Evolutionary conservation across 2,113 vertebrate genomes (phyloP), one percentile per base, ranked within the genome.

Genomic region (Perca schrenkii): DNA sequence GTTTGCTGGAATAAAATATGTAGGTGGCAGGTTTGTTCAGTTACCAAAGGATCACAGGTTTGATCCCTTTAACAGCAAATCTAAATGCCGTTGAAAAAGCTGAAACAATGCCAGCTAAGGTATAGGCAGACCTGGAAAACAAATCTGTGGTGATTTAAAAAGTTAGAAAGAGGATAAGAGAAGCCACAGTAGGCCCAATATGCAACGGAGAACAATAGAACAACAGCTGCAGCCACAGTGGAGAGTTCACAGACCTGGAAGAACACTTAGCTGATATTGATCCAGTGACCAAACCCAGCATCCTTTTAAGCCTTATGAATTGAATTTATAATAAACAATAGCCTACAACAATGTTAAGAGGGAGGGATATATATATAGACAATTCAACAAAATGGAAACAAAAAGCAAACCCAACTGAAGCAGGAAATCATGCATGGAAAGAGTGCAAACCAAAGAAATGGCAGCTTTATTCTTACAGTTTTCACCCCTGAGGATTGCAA

Each of bases 1-100:
- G 21, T 54, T 82, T 66, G 8, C 16, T 62, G 17, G 53, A 50
- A 56, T 21, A 54, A 80, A 83, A 61, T 47, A 31, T 79, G 34
- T 60, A 6, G 67, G 22, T 19, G 22, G 58, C 50, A 31, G 49
- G 36, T 56, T 17, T 6, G 15, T 16, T 82, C 31, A 54, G 50
- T 25, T 54, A 46, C 21, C 64, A 69, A 62, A 69, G 56, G 21
- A 84, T 63, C 31, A 50, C 60, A 64, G 25, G 43, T 50, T 74
- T 71, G 34, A 79, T 82, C n/a, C 15, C 28, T 54, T 75, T 54
- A 43, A 67, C 10, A 0, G 31, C 6, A n/a, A 61, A 40, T 60
- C 49, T 50, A 47, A 57, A 46, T 61, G 31, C 6, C 25, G 31
- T 6, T 21, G 16, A 28, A 63, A 40, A 28, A 36, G 28, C 31